Conservation (phyloP, 2,888 invertebrate genomes). For the Ichneumoninae sp. region DNA sequence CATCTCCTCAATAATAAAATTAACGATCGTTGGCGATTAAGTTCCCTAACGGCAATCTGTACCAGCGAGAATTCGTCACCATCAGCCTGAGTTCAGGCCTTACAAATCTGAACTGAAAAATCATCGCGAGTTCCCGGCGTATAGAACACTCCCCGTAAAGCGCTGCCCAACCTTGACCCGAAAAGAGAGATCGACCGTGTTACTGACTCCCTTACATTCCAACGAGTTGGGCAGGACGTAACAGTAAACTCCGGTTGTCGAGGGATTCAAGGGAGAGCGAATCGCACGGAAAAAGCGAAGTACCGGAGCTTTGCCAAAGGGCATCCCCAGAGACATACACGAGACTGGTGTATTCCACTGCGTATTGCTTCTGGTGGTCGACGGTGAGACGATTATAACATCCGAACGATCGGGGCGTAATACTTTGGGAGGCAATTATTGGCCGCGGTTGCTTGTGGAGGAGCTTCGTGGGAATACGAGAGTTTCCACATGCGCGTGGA, state of each 20-base stretch:
- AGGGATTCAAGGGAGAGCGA: neutral
- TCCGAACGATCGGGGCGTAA: constrained; percentile 38
- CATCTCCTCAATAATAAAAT: too few relatives aligned
- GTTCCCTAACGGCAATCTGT: too few relatives aligned
- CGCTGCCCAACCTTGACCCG: too few relatives aligned
- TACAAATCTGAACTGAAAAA: too few relatives aligned
- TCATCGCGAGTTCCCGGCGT: too few relatives aligned
- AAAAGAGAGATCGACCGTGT: too few relatives aligned
- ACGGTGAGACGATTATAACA: constrained; percentile 39
- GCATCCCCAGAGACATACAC: neutral
- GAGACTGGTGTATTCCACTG: constrained; percentile 6
- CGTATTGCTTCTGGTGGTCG: constrained; percentile 16
- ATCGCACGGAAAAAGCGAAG: constrained; percentile 4
- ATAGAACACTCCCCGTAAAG: too few relatives aligned
- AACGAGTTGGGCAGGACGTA: too few relatives aligned
- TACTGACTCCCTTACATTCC: too few relatives aligned
- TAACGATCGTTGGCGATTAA: too few relatives aligned
- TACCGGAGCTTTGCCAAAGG: neutral
- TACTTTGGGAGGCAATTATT: constrained; percentile 55
- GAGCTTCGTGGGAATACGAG: constrained; percentile 29
- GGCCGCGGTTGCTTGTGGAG: constrained; percentile 34
- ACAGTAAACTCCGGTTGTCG: neutral
- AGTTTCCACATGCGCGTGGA: neutral
- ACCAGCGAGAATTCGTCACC: too few relatives aligned
- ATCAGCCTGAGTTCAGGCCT: too few relatives aligned